Evolutionary conservation across 2,797 vertebrate species (phyloP).

Genomic region (Girardinus metallicus): DNA sequence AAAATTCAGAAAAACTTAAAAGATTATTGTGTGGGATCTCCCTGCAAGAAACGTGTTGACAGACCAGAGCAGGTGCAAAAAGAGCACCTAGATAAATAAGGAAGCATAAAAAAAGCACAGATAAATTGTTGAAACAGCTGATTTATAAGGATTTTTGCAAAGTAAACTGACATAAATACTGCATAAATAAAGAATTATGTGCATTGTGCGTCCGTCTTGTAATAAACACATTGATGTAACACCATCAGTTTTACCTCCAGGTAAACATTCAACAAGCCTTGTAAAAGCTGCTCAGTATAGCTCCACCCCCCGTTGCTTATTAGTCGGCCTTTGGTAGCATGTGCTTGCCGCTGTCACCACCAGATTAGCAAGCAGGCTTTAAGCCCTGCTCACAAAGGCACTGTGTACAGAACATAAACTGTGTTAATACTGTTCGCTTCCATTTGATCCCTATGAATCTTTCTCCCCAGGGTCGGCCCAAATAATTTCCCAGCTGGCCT

Average conservation of each 20-base stretch:
- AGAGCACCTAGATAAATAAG: not conserved
- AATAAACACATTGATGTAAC: conserved; percentile 25
- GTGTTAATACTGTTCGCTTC: conserved; percentile 58
- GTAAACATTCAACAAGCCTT: conserved; percentile 47
- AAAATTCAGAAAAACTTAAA: not conserved
- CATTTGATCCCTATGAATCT: conserved; percentile 49
- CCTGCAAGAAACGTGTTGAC: conserved; percentile 39
- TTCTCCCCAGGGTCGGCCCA: conserved; percentile 20
- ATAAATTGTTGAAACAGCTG: not conserved
- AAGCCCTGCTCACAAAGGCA: conserved; percentile 71
- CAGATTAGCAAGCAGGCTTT: conserved; percentile 76
- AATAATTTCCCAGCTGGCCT: conserved; percentile 36
- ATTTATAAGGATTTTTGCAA: not conserved
- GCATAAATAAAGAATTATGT: not conserved
- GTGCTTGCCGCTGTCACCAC: conserved; percentile 72
- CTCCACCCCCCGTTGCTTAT: conserved; percentile 59
- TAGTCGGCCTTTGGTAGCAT: conserved; percentile 65
- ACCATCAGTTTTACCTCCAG: conserved; percentile 25
- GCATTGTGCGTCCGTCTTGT: not conserved
- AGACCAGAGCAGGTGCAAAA: conserved; percentile 1
- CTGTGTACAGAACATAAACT: conserved; percentile 65
- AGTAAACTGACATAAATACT: not conserved
- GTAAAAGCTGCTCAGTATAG: conserved; percentile 58
- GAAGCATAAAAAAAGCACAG: not conserved
- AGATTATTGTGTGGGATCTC: conserved; percentile 14